Evolutionary conservation across 2,113 vertebrate species (phyloP).

Genomic region (Dipodomys spectabilis): DNA sequence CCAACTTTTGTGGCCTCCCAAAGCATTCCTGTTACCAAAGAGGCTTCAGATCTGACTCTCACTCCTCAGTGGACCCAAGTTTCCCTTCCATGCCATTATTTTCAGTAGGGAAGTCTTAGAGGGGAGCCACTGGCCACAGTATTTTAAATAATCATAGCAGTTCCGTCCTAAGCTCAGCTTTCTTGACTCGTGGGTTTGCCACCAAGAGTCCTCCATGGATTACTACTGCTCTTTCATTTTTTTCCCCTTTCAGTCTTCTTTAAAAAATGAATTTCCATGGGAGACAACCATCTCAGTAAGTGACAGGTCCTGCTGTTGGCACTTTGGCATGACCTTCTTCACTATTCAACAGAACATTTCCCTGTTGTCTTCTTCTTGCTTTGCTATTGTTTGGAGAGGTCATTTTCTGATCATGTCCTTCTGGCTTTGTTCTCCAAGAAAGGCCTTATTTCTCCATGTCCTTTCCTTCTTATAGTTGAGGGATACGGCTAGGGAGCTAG

Average conservation of each 20-base stretch:
- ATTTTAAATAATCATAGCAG: conserved; percentile 51
- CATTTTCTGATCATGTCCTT: neutral
- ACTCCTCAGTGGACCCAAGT: conserved; percentile 44
- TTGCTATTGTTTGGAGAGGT: neutral
- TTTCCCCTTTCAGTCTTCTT: conserved; percentile 13
- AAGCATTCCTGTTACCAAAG: conserved; percentile 82
- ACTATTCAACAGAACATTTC: conserved; percentile 34
- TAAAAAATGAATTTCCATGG: conserved; percentile 21
- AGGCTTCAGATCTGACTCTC: conserved; percentile 72
- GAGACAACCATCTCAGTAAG: conserved; percentile 38
- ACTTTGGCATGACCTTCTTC: conserved; percentile 29
- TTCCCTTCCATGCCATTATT: conserved; percentile 31
- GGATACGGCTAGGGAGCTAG: conserved; percentile 27
- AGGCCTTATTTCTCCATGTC: conserved; percentile 29
- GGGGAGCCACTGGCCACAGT: conserved; percentile 56
- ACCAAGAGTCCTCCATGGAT: conserved; percentile 32
- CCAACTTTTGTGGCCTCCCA: conserved; percentile 78
- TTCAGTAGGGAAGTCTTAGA: conserved; percentile 68
- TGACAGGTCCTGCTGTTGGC: neutral
- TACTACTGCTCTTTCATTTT: conserved; percentile 26
- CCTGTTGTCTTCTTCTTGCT: conserved; percentile 40
- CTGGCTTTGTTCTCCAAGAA: conserved; percentile 34
- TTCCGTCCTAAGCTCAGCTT: conserved; percentile 37
- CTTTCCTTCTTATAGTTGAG: conserved; percentile 5
- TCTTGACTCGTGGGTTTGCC: conserved; percentile 59